Conservation (phyloP, 2,113 vertebrate species). For the Nothocercus nigrocapillus region DNA sequence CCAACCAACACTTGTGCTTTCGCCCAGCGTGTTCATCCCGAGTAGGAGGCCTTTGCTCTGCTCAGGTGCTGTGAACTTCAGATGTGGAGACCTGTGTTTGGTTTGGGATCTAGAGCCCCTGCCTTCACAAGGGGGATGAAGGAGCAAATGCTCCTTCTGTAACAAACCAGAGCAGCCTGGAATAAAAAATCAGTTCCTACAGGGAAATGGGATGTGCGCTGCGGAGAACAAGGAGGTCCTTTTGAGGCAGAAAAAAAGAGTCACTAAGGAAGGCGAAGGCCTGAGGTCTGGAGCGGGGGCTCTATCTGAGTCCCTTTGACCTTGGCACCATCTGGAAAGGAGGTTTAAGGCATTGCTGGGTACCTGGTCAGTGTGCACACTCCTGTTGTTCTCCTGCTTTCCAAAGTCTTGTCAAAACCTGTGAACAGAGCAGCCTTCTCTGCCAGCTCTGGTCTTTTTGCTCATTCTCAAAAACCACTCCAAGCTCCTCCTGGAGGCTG, state of each 20-base stretch:
- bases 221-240: not conserved
- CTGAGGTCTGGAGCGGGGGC: not conserved
- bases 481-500: not conserved
- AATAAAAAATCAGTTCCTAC: not conserved
- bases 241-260: not conserved
- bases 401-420: conserved; percentile 2
- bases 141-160: not conserved
- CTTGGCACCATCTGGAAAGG: not conserved
- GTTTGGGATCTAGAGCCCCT: not conserved
- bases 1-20: not conserved
- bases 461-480: not conserved
- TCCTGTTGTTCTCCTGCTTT: not conserved
- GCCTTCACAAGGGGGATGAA: not conserved
- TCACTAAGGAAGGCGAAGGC: not conserved
- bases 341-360: not conserved
- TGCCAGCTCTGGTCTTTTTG: not conserved
- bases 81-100: not conserved
- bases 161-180: not conserved
- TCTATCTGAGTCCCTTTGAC: not conserved
- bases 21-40: not conserved
- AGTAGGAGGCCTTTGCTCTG: not conserved
- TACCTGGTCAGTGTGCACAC: not conserved
- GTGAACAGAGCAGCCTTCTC: not conserved
- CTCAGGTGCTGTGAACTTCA: not conserved
- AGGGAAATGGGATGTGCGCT: not conserved